Conservation (phyloP, 1,140 invertebrate species). For the Euura saliciscinereae region DNA sequence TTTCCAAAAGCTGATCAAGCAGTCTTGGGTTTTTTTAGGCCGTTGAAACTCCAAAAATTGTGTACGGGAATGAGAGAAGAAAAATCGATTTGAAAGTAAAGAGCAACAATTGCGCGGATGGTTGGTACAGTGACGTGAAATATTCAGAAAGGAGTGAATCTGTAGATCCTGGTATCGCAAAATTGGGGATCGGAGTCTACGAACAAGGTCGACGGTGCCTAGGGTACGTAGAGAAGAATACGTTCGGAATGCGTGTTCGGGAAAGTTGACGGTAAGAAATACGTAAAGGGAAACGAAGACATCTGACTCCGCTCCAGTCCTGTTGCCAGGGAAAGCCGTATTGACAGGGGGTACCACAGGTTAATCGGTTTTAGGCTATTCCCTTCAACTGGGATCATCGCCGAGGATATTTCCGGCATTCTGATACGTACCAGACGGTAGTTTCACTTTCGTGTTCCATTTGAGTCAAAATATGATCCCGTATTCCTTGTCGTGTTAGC, state of each 20-base stretch:
- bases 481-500: not conserved
- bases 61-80: too few relatives aligned
- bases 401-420: not conserved
- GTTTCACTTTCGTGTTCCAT: not conserved
- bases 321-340: conserved; percentile 37
- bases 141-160: too few relatives aligned
- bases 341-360: conserved; percentile 30
- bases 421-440: not conserved
- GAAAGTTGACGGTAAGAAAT: too few relatives aligned
- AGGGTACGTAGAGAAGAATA: too few relatives aligned
- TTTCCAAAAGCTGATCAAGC: not conserved
- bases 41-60: not conserved
- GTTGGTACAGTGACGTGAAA: too few relatives aligned
- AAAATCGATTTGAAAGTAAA: too few relatives aligned
- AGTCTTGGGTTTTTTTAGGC: conserved; percentile 12
- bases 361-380: not conserved
- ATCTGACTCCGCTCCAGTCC: conserved; percentile 10
- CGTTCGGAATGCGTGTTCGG: too few relatives aligned
- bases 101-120: too few relatives aligned
- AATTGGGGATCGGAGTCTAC: not conserved
- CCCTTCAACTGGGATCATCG: not conserved
- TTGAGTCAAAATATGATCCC: not conserved
- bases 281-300: too few relatives aligned
- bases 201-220: conserved; percentile 10
- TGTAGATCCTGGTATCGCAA: too few relatives aligned